These are phyloP conservation scores for Sicus ferrugineus DNA, from an alignment of 2,888 invertebrate genomes.

Conservation along the genomic window DNA sequence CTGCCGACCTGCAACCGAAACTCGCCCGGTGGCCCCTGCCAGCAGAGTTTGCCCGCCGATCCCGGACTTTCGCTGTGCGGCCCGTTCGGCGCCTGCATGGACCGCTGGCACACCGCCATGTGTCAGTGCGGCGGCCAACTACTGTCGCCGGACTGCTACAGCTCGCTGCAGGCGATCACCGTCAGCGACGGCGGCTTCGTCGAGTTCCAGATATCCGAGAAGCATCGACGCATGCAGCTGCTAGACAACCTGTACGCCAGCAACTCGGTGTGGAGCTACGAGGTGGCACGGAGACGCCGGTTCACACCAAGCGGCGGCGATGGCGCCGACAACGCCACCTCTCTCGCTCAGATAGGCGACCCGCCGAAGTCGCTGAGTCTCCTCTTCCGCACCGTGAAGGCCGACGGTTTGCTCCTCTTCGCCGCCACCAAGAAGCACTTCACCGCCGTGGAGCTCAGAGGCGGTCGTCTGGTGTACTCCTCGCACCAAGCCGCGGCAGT, in stretches of 20 bases:
- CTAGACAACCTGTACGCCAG: conserved; percentile 81
- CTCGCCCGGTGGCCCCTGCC: conserved; percentile 73
- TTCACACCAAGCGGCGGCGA: conserved; percentile 50
- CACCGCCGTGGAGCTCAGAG: conserved; percentile 79
- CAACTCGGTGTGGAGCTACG: conserved; percentile 73
- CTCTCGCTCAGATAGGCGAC: conserved; percentile 58
- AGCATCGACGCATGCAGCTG: conserved; percentile 85
- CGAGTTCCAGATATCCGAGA: conserved; percentile 81
- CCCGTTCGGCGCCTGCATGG: conserved; percentile 76
- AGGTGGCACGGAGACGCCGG: conserved; percentile 57
- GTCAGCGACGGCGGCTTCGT: conserved; percentile 81
- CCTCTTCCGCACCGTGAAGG: conserved; percentile 80
- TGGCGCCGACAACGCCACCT: conserved; percentile 53
- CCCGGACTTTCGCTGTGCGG: conserved; percentile 67
- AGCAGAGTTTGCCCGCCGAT: conserved; percentile 60
- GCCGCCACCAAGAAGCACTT: conserved; percentile 88
- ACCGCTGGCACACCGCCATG: conserved; percentile 81
- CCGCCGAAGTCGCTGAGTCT: conserved; percentile 80
- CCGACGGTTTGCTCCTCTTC: conserved; percentile 83
- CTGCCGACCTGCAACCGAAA: conserved; percentile 79
- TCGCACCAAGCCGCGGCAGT: conserved; percentile 79
- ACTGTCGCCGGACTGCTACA: conserved; percentile 81
- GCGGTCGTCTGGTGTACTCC: conserved; percentile 80
- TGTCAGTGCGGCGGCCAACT: conserved; percentile 76
- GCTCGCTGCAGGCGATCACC: conserved; percentile 80